Conservation (phyloP, 2,113 vertebrate genomes). For the Chrysochloris asiatica region DNA sequence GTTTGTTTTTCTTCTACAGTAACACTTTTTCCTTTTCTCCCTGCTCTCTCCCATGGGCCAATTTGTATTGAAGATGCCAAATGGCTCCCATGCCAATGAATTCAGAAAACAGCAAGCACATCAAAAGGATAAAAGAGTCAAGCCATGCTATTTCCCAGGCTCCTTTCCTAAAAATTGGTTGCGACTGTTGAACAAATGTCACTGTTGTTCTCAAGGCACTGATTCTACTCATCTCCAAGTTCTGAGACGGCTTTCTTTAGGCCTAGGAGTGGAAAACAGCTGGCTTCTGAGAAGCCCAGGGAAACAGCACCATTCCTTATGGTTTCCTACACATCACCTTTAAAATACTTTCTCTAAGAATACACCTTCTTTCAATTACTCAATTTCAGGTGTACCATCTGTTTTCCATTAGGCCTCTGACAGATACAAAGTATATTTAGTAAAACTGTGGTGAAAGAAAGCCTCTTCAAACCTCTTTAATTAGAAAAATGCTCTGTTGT, state of each 20-base stretch:
- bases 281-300: background rate
- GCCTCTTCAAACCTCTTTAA: background rate
- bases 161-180: background rate
- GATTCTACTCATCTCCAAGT: background rate
- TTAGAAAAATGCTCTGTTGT: background rate
- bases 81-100: background rate
- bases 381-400: background rate
- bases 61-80: accelerated
- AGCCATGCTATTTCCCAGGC: background rate
- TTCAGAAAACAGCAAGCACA: background rate
- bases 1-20: background rate
- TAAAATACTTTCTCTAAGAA: background rate
- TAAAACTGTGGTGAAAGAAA: background rate
- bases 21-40: background rate
- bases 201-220: background rate
- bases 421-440: background rate
- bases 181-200: background rate
- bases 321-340: background rate
- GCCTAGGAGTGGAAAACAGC: background rate
- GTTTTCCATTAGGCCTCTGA: background rate
- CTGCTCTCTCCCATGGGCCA: background rate
- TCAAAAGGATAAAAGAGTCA: background rate
- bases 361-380: background rate
- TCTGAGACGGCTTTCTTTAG: background rate
- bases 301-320: too few species aligned